Percentiles rank a stretch among this genome's conserved stretches.
These are phyloP conservation scores for Naso thynnoides DNA, from an alignment of 2,797 vertebrate genomes.

Conservation along the genomic window DNA sequence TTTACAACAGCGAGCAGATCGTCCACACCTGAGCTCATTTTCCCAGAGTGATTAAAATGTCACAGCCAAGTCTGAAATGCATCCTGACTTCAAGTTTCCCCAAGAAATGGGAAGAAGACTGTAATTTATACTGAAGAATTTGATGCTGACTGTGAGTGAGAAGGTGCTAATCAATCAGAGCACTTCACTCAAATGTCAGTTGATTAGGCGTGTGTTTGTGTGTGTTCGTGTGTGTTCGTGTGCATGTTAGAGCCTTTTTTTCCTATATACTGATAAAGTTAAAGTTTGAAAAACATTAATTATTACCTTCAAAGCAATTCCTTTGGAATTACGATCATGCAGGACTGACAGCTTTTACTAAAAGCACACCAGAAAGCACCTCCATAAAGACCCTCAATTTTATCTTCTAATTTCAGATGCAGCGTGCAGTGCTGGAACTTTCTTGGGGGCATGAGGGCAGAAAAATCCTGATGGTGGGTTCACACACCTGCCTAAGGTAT, in stretches of 20 bases:
- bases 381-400: constrained; percentile 32
- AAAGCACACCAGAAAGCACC: constrained; percentile 11
- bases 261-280: constrained; percentile 19
- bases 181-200: constrained; percentile 71
- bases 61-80: constrained; percentile 72
- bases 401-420: constrained; percentile 63
- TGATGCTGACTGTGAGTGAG: constrained; percentile 51
- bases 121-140: constrained; percentile 71
- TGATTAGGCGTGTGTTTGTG: constrained; percentile 46
- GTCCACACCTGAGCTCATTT: constrained; percentile 65
- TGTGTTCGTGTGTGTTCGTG: constrained; percentile 8
- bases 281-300: constrained; percentile 7
- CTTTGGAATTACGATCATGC: constrained; percentile 25
- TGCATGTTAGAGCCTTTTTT: constrained; percentile 21
- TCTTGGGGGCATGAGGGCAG: constrained; percentile 27
- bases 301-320: constrained; percentile 13
- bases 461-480: constrained; percentile 39
- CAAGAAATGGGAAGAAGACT: constrained; percentile 60
- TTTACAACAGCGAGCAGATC: constrained; percentile 65
- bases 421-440: constrained; percentile 37
- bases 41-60: constrained; percentile 81
- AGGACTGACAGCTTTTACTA: constrained; percentile 28
- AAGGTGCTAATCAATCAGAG: constrained; percentile 68
- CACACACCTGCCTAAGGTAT: constrained; percentile 59
- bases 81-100: constrained; percentile 73